A percentile compares a stretch with the other conserved stretches of the same genome.
Evolutionary conservation across 2,888 invertebrate species (phyloP).

Genomic region (Acrocera orbiculus): DNA sequence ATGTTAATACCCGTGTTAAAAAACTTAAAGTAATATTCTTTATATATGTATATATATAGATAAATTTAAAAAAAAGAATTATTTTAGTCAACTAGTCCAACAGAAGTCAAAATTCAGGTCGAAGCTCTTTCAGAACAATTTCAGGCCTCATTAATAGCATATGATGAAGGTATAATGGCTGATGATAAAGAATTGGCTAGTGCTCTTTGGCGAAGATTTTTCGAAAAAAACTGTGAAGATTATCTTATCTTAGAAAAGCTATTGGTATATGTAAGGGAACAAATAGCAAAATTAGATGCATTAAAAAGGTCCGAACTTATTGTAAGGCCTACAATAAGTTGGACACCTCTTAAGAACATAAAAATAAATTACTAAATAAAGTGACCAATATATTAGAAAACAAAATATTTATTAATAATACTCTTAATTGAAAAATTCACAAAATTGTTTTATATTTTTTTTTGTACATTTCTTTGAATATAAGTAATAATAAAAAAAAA

Average conservation of each 20-base stretch:
- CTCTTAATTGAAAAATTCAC: too few species aligned
- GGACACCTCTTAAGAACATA: constrained; percentile 25
- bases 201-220: constrained; percentile 73
- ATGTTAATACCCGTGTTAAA: constrained; percentile 54
- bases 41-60: neutral
- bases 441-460: too few species aligned
- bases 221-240: constrained; percentile 44
- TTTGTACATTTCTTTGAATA: too few species aligned
- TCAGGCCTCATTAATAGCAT: constrained; percentile 64
- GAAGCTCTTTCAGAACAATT: constrained; percentile 56
- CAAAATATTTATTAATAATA: too few species aligned
- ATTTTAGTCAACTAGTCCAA: constrained; percentile 40
- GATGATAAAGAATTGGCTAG: constrained; percentile 63
- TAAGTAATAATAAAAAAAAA: too few species aligned
- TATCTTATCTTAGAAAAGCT: constrained; percentile 49
- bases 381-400: neutral
- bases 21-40: constrained; percentile 41
- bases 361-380: neutral
- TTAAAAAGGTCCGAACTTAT: constrained; percentile 38
- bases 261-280: constrained; percentile 58
- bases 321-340: constrained; percentile 37
- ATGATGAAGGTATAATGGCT: constrained; percentile 68
- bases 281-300: constrained; percentile 44
- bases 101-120: constrained; percentile 45
- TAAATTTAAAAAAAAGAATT: neutral